Percentiles rank a stretch among this genome's conserved stretches.
Evolutionary conservation across 35 echinoderm and acorn worm genomes (phyloP).

Genomic region (Ptychodera flava): DNA sequence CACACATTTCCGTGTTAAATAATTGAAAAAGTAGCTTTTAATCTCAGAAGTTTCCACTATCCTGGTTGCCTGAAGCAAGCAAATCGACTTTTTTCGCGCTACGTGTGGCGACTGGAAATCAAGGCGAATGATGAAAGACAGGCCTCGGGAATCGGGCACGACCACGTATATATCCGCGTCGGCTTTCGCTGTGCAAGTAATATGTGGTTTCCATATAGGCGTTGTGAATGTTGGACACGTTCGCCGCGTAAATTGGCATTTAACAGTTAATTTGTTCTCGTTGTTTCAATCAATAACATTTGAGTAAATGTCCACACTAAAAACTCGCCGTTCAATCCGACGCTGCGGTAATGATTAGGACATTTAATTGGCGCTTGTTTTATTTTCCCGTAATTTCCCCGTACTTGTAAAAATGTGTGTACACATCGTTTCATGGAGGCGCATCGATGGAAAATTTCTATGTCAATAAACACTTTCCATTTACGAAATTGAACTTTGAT

Average conservation of each 20-base stretch:
- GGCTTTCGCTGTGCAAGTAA: too few species aligned
- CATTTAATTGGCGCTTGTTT: background rate
- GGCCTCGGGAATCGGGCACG: too few species aligned
- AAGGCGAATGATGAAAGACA: too few species aligned
- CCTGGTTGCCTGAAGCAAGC: too few species aligned
- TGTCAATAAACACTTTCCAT: background rate
- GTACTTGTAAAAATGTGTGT: background rate
- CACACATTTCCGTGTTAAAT: too few species aligned
- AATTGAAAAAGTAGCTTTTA: too few species aligned
- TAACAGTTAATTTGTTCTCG: background rate
- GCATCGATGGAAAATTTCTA: background rate
- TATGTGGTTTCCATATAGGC: too few species aligned
- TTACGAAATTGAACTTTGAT: slow-evolving; percentile 2
- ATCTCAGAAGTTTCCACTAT: too few species aligned
- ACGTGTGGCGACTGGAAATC: too few species aligned
- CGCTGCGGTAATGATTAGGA: background rate
- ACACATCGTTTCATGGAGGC: background rate
- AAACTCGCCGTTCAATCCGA: background rate
- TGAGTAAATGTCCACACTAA: background rate
- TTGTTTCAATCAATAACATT: background rate
- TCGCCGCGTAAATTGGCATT: background rate
- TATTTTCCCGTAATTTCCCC: background rate
- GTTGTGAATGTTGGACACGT: background rate
- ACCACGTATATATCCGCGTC: too few species aligned
- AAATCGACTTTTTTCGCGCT: too few species aligned